Conservation (phyloP, 2,888 invertebrate genomes). For the Eristalinus aeneus region DNA sequence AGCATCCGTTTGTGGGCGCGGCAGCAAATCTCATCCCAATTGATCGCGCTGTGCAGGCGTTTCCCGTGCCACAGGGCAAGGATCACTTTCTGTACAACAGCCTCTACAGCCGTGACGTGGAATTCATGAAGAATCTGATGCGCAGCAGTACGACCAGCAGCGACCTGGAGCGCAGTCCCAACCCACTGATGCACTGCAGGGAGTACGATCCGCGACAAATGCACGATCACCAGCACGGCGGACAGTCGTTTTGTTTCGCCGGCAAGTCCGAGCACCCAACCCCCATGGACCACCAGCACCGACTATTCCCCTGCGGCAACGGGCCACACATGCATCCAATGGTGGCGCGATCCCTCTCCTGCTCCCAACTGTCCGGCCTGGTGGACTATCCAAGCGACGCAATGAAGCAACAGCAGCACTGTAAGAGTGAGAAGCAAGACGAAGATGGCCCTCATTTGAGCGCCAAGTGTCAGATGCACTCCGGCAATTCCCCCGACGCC, state of each 20-base stretch:
- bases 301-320: conserved; percentile 48
- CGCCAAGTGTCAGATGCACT: conserved; percentile 65
- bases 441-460: conserved; percentile 38
- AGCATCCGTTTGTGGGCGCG: conserved; percentile 37
- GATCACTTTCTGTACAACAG: conserved; percentile 72
- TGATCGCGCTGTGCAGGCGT: conserved; percentile 49
- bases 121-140: conserved; percentile 72
- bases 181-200: conserved; percentile 37
- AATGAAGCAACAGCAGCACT: conserved; percentile 49
- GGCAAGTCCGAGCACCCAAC: conserved; percentile 38
- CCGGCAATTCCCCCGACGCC: conserved; percentile 15
- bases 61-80: conserved; percentile 45
- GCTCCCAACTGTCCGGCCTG: conserved; percentile 42
- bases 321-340: conserved; percentile 60
- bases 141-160: conserved; percentile 18
- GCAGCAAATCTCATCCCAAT: conserved; percentile 45
- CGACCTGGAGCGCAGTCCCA: conserved; percentile 38
- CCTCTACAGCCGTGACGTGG: conserved; percentile 71
- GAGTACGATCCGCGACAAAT: conserved; percentile 48
- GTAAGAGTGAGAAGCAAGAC: conserved; percentile 64
- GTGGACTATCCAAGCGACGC: conserved; percentile 57
- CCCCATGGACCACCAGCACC: conserved; percentile 49
- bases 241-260: conserved; percentile 35
- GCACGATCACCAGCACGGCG: conserved; percentile 45
- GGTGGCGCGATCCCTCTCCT: conserved; percentile 55